Evolutionary conservation across 2,113 vertebrate genomes (phyloP).

Genomic region (Chloebia gouldiae): DNA sequence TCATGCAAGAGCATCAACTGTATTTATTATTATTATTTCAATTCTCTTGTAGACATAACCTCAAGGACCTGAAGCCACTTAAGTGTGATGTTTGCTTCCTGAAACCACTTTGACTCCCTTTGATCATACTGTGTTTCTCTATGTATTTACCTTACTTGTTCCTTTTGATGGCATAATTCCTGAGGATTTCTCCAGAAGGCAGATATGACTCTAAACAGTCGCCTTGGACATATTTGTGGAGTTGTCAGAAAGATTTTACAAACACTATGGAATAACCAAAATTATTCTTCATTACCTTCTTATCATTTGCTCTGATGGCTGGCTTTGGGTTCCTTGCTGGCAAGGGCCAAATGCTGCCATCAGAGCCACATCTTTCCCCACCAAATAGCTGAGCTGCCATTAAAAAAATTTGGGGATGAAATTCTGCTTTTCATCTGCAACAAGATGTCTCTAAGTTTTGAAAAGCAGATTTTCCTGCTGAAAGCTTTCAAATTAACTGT

Average conservation of each 20-base stretch:
- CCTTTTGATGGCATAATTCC: not conserved
- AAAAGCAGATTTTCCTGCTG: constrained; percentile 46
- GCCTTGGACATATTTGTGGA: not conserved
- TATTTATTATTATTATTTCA: not conserved
- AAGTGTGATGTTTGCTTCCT: not conserved
- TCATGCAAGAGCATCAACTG: not conserved
- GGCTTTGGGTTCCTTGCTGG: not conserved
- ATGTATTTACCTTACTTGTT: not conserved
- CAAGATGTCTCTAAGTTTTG: not conserved
- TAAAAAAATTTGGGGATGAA: not conserved
- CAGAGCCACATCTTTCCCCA: not conserved
- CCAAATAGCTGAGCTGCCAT: not conserved
- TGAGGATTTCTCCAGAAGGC: constrained; percentile 3
- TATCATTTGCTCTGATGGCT: not conserved
- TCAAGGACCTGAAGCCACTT: not conserved
- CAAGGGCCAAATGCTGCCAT: not conserved
- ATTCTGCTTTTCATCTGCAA: constrained; percentile 10
- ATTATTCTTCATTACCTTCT: not conserved
- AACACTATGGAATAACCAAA: not conserved
- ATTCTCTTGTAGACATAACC: not conserved
- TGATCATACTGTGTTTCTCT: not conserved
- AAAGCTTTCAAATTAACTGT: constrained; percentile 53
- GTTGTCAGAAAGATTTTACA: not conserved
- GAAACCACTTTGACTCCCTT: not conserved
- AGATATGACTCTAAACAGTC: not conserved